phyloP scores from a whole-genome alignment of 1,140 invertebrate species.

The Hycleus cichorii region DNA sequence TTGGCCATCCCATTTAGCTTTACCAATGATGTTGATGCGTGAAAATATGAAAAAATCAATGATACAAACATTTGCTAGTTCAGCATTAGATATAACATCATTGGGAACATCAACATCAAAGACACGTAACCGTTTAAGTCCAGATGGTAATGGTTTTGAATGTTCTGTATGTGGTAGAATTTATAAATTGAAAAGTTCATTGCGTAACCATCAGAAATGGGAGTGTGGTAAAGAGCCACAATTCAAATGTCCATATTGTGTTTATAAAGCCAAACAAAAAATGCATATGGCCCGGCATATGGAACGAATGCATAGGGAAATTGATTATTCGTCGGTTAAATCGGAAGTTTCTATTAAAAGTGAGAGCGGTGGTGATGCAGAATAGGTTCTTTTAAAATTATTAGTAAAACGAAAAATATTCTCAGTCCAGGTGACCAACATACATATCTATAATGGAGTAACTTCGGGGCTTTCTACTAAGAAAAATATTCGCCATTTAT shows the following conservation, averaged over 20 bases:
- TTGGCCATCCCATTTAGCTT: slow-evolving; percentile 36
- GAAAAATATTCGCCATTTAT: slow-evolving; percentile 7
- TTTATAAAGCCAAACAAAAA: slow-evolving; percentile 47
- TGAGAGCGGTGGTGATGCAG: slow-evolving; percentile 21
- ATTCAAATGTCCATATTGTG: slow-evolving; percentile 49
- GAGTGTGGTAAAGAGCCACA: slow-evolving; percentile 62
- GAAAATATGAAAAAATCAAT: slow-evolving; percentile 40
- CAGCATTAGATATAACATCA: slow-evolving; percentile 4
- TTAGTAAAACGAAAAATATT: background rate
- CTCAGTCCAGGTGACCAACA: background rate
- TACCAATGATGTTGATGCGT: slow-evolving; percentile 42
- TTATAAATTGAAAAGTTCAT: slow-evolving; percentile 76
- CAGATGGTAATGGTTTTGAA: slow-evolving; percentile 49
- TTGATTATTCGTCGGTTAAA: slow-evolving; percentile 38
- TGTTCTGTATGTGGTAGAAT: slow-evolving; percentile 71
- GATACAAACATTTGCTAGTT: slow-evolving; percentile 30
- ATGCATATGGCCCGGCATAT: slow-evolving; percentile 70
- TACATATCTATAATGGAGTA: too few species aligned
- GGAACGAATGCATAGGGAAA: slow-evolving; percentile 72
- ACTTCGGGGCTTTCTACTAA: too few species aligned
- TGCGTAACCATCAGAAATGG: slow-evolving; percentile 81
- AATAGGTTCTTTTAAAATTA: slow-evolving; percentile 7
- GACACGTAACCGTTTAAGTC: slow-evolving; percentile 3
- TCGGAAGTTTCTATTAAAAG: slow-evolving; percentile 26
- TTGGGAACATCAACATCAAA: background rate